Evolutionary conservation across 2,888 invertebrate genomes (phyloP).

Genomic region (Ephialtes manifestator): DNA sequence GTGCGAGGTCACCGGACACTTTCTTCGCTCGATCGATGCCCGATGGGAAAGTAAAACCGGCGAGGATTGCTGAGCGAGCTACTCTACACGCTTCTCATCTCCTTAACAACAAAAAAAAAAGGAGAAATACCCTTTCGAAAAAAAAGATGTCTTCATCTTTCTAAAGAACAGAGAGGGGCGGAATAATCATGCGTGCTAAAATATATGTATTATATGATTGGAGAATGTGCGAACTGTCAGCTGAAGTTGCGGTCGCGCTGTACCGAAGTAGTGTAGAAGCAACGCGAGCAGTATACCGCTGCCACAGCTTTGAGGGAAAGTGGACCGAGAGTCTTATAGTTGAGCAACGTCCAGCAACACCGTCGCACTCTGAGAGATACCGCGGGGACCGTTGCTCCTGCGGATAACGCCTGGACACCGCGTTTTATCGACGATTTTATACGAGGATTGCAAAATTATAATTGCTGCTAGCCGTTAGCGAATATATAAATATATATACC

Average conservation of each 20-base stretch:
- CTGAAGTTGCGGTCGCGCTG: conserved; percentile 28
- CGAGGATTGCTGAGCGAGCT: conserved; percentile 36
- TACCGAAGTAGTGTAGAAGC: neutral
- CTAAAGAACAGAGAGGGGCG: neutral
- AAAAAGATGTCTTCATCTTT: neutral
- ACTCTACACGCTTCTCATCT: conserved; percentile 2
- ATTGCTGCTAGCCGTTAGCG: conserved; percentile 12
- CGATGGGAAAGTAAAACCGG: conserved; percentile 82
- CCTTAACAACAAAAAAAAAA: conserved; percentile 3
- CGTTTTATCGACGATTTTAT: conserved; percentile 62
- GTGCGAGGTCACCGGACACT: conserved; percentile 82
- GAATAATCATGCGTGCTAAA: conserved; percentile 50
- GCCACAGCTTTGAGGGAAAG: conserved; percentile 83
- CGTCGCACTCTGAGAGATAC: conserved; percentile 19
- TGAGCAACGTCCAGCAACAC: conserved; percentile 77
- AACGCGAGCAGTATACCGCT: neutral
- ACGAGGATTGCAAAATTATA: conserved; percentile 67
- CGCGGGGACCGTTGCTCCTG: conserved; percentile 56
- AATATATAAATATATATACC: neutral
- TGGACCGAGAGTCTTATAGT: conserved; percentile 79
- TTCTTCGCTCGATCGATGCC: conserved; percentile 85
- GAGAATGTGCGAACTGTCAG: conserved; percentile 50
- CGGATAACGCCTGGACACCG: conserved; percentile 2
- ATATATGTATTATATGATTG: conserved; percentile 31
- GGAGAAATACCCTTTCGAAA: neutral